phyloP scores from a whole-genome alignment of 2,797 vertebrate genomes.

The Poeciliopsis paucimaculata region DNA sequence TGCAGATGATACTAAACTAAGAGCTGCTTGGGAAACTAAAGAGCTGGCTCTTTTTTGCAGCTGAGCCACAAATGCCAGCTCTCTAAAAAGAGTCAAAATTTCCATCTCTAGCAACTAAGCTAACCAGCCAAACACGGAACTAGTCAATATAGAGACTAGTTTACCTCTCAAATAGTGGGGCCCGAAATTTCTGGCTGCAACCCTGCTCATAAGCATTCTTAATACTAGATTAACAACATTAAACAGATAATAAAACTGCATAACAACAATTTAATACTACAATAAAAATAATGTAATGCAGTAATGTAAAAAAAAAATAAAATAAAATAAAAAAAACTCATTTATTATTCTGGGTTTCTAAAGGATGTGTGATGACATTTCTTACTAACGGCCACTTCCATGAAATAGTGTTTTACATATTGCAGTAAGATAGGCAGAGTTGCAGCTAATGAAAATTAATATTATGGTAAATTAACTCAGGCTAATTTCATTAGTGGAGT shows the following conservation, averaged over 20 bases:
- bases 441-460: constrained; percentile 11
- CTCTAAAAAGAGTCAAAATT: too few relatives aligned
- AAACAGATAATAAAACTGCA: background rate
- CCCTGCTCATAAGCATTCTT: background rate
- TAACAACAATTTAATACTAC: background rate
- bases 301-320: background rate
- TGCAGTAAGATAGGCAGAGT: constrained; percentile 1
- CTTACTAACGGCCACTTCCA: background rate
- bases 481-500: constrained; percentile 10
- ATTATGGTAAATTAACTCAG: background rate
- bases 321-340: background rate
- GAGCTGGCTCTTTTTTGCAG: too few relatives aligned
- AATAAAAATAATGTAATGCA: background rate
- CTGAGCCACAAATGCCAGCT: too few relatives aligned
- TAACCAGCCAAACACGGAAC: too few relatives aligned
- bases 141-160: too few relatives aligned
- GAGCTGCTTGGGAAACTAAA: too few relatives aligned
- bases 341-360: background rate
- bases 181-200: too few relatives aligned
- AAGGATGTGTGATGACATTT: constrained; percentile 5
- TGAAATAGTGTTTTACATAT: background rate
- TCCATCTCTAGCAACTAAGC: too few relatives aligned
- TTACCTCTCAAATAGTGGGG: too few relatives aligned
- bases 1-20: too few relatives aligned
- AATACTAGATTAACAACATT: background rate